Base-by-base conservation (phyloP, 2,888 invertebrate species). In the Mimachlamys varia region DNA sequence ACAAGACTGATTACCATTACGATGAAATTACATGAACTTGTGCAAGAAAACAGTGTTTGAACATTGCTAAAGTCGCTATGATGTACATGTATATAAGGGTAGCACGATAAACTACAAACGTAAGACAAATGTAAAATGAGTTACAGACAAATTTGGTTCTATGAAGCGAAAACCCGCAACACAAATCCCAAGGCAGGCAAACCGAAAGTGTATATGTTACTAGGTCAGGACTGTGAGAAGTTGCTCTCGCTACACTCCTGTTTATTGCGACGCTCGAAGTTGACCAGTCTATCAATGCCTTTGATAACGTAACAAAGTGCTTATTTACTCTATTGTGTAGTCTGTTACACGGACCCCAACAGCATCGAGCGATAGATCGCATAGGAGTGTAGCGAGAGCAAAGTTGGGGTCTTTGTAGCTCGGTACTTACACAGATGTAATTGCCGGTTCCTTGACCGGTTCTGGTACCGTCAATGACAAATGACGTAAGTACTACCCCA, bases 191-290 rank as follows among this genome's bases (percentile, higher is more conserved):
- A 76, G 76, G 76, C 76, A 13, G 76, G 33, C 76, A 27, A 27
- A 76, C 55, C 37, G n/a, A 22, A 27, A 12, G 15, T 58, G 19
- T 37, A 13, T 13, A 38, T 27, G 0, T 13, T 37, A 22, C 33
- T 15, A 33, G 4, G 37, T n/a, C 58, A 33, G n/a, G n/a, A 27
- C 89, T 53, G 88, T 5, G n/a, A 27, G n/a, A 53, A 88, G n/a
- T 53, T 49, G 50, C 88, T 53, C 88, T 44, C 76, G 76, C 76
- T 76, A 33, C 76, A 76, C 76, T 76, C 76, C 76, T 76, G 76
- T 33, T 76, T 27, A n/a, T 10, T 76, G 76, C 76, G 76, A 76
- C 76, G 76, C 76, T 76, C 76, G 76, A 76, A 27, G 33, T 27
- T 76, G 2, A 76, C 76, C 76, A 76, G 76, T 33, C 4, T 22